These are phyloP conservation scores for Boloria selene DNA, from an alignment of 2,888 invertebrate genomes.

Conservation along the genomic window DNA sequence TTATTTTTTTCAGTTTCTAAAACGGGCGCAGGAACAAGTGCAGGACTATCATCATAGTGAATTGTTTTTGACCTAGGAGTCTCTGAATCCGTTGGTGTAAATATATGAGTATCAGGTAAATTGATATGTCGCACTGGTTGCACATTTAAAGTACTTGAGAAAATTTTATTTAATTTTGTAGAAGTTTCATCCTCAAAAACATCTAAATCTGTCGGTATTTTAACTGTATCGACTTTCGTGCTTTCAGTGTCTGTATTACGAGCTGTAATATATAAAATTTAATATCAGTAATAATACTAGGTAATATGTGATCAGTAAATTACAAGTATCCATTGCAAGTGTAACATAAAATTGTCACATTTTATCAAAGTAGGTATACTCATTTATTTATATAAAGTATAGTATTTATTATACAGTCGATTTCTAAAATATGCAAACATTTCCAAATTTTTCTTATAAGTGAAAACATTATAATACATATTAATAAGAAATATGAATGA, in stretches of 20 bases:
- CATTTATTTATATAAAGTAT: no score
- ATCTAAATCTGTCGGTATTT: constrained; percentile 60
- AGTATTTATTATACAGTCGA: no score
- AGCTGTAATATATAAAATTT: constrained; percentile 58
- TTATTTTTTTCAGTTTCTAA: constrained; percentile 44
- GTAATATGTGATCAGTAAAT: neutral
- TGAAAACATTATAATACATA: no score
- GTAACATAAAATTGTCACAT: no score
- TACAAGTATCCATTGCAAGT: no score
- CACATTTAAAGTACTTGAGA: constrained; percentile 65
- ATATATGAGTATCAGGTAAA: constrained; percentile 78
- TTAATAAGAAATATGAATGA: neutral
- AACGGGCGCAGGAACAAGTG: constrained; percentile 56
- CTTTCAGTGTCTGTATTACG: constrained; percentile 63
- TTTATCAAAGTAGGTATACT: no score
- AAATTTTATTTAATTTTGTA: constrained; percentile 64
- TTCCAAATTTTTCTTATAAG: no score
- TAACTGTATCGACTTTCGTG: constrained; percentile 45
- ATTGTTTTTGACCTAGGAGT: constrained; percentile 78
- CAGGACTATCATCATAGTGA: constrained; percentile 64
- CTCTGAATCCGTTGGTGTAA: constrained; percentile 78
- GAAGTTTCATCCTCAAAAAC: constrained; percentile 61
- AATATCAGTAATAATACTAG: neutral
- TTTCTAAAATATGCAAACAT: no score
- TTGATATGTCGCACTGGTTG: constrained; percentile 75